Conservation (phyloP, 2,888 invertebrate species). For the Orgyia antiqua region DNA sequence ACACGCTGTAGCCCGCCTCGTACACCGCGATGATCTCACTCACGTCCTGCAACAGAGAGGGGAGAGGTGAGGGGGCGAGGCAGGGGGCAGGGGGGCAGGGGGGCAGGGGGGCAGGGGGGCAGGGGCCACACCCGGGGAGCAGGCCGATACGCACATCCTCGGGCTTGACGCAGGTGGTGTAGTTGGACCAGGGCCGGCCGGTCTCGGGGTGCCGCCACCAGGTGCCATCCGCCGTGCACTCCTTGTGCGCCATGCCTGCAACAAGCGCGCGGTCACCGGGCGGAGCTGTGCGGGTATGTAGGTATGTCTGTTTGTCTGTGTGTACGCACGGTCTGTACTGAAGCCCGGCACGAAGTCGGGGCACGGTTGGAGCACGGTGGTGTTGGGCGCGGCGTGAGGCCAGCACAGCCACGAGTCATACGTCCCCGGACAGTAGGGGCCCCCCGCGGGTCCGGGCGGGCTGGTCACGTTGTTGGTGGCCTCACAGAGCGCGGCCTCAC, state of each 20-base stretch:
- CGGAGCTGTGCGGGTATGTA: not conserved
- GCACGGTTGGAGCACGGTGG: slow-evolving; percentile 81
- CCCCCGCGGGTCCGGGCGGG: slow-evolving; percentile 28
- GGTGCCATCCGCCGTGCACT: slow-evolving; percentile 86
- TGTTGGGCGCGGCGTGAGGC: slow-evolving; percentile 84
- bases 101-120: no score
- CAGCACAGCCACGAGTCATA: slow-evolving; percentile 92
- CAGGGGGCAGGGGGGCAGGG: not conserved
- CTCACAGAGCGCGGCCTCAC: slow-evolving; percentile 44
- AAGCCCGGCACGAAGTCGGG: slow-evolving; percentile 88
- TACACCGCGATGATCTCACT: slow-evolving; percentile 85
- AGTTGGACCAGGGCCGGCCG: slow-evolving; percentile 91
- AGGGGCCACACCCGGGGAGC: not conserved
- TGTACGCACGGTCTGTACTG: slow-evolving; percentile 82
- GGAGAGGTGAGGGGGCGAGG: not conserved
- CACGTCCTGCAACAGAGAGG: slow-evolving; percentile 47
- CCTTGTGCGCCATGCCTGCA: slow-evolving; percentile 88
- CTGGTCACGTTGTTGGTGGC: slow-evolving; percentile 38
- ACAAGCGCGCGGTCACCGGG: slow-evolving; percentile 3
- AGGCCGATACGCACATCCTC: slow-evolving; percentile 76
- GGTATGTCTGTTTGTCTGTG: not conserved
- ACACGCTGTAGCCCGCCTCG: slow-evolving; percentile 91
- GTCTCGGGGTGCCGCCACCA: slow-evolving; percentile 91
- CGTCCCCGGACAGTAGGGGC: slow-evolving; percentile 81
- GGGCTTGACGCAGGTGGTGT: slow-evolving; percentile 88